phyloP scores from a whole-genome alignment of 92 coral and sea anemone species.

The Nematostella vectensis region DNA sequence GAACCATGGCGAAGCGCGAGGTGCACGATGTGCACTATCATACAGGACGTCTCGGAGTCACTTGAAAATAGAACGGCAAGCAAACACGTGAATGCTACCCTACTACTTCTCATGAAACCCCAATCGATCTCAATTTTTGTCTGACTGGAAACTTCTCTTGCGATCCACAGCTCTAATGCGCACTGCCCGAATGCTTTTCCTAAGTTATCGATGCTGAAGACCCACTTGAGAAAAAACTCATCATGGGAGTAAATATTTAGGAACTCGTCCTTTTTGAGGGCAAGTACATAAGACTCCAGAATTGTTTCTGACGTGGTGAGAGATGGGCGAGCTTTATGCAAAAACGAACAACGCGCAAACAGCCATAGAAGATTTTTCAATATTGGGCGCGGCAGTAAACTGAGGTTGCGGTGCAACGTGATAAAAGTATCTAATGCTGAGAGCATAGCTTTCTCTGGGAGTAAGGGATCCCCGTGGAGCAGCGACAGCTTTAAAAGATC shows the following conservation, averaged over 20 bases:
- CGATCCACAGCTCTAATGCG: conserved; percentile 27
- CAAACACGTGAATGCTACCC: conserved; percentile 10
- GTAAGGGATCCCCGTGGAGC: conserved; percentile 39
- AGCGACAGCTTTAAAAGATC: conserved; percentile 61
- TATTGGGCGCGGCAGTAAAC: conserved; percentile 25
- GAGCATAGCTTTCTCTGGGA: conserved; percentile 39
- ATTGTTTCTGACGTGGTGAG: conserved; percentile 33
- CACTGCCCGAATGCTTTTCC: conserved; percentile 38
- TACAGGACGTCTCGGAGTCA: no score
- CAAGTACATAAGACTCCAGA: conserved; percentile 25
- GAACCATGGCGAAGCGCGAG: no score
- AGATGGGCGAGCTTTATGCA: conserved; percentile 3
- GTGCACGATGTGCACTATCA: no score
- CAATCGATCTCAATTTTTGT: not conserved
- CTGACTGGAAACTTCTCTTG: not conserved
- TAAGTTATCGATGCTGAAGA: conserved; percentile 36
- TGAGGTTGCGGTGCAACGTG: conserved; percentile 37
- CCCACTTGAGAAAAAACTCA: conserved; percentile 54
- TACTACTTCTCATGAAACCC: not conserved
- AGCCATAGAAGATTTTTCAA: conserved; percentile 42
- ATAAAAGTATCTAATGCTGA: conserved; percentile 49
- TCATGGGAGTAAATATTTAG: conserved; percentile 33
- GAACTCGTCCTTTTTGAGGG: conserved; percentile 32
- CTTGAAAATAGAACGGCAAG: conserved; percentile 5
- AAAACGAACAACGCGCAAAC: conserved; percentile 32